These are phyloP conservation scores for Apodemia zela DNA, from an alignment of 2,888 invertebrate species.

Conservation along the genomic window DNA sequence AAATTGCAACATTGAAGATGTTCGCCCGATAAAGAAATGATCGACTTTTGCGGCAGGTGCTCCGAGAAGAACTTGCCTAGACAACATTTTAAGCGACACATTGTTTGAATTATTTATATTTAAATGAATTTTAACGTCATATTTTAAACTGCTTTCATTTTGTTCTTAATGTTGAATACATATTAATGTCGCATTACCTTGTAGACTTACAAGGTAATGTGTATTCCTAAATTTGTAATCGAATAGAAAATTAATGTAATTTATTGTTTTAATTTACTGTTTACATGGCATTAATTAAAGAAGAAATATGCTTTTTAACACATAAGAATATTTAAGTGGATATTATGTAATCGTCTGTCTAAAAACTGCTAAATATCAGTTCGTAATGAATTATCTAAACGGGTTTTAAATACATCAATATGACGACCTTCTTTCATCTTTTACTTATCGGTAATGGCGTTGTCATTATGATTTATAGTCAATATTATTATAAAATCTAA, in stretches of 20 bases:
- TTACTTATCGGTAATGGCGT: neutral
- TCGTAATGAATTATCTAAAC: neutral
- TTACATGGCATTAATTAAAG: no score
- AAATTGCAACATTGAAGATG: slow-evolving; percentile 30
- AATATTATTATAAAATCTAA: neutral
- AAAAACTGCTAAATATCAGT: neutral
- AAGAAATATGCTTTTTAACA: neutral
- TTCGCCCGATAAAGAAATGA: slow-evolving; percentile 35
- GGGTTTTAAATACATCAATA: neutral
- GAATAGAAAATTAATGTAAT: no score
- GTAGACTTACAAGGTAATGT: no score
- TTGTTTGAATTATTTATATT: slow-evolving; percentile 30
- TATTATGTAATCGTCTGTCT: neutral
- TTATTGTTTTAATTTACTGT: no score
- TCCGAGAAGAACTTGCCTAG: slow-evolving; percentile 55
- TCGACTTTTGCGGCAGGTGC: slow-evolving; percentile 51
- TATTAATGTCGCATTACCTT: no score
- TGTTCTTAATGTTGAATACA: neutral
- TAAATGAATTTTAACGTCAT: neutral
- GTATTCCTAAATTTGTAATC: no score
- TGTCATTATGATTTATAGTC: neutral
- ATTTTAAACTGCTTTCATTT: neutral
- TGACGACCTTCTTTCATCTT: neutral
- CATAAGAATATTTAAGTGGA: neutral
- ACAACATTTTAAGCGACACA: slow-evolving; percentile 49